Base-by-base conservation (phyloP, 1,140 invertebrate genomes). In the Danaus melanippus region DNA sequence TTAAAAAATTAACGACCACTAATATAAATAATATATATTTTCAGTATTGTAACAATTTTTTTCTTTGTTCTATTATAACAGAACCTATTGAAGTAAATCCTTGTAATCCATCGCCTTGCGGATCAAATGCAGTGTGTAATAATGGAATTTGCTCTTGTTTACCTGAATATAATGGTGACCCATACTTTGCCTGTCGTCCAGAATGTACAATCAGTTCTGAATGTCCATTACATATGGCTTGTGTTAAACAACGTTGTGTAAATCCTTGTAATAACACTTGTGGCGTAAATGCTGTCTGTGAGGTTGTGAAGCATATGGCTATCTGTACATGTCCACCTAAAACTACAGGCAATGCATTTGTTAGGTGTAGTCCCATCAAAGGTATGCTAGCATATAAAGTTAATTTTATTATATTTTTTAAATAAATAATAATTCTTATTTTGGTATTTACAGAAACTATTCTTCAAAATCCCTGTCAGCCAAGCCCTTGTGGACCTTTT, bases 111-210 rank as follows among this genome's bases (percentile, higher is more conserved):
- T 88, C 89, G 40, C 90, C 90, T 12, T 92, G 91, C 78, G 91
- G 91, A 54, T 72, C 93, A 12, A 95, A 96, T 80, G 91, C 94
- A 8, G 88, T 92, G 66, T 96, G 95, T 73, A 89, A 92, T 53
- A 90, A 92, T 66, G 92, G 91, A 64, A 90, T 92, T 67, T 97
- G 95, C 67, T 93, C 90, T 60, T 97, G 95, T 69, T 88, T 91
- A 64, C 84, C 90, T 3, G 93, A 93, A 50, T 93, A 90, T 69
- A 87, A 90, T 17, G 93, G 93, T 12, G 92, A 95, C 83, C 91
- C 92, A 10, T 92, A 92, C 62, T 86, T 87, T 44, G 88, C 87
- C 10, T 94, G 89, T 74, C 80, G 87, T 77, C 92, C 92, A 17
- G 91, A 93, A 84, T 94, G 92, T 66, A 90, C 92, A 1, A 79